Percentiles rank a stretch among this genome's conserved stretches.
Conservation (phyloP, 2,888 invertebrate genomes). For the Glaucopsyche alexis region DNA sequence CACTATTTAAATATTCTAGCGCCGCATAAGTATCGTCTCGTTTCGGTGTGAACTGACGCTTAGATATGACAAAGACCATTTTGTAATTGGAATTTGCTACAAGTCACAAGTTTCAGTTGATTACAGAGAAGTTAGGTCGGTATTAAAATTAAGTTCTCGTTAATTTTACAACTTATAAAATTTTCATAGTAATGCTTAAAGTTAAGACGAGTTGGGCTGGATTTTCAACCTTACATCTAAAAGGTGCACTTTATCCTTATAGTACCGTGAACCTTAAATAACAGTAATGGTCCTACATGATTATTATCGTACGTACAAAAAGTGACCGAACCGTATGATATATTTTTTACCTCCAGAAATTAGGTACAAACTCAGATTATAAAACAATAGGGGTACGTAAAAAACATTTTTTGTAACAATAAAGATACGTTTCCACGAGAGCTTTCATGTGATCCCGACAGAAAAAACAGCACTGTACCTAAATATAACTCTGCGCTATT, state of each 20-base stretch:
- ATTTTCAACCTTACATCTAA: constrained; percentile 42
- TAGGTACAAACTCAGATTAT: no score
- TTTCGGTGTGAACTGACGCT: no score
- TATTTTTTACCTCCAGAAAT: no score
- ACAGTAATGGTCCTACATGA: constrained; percentile 49
- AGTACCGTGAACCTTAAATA: constrained; percentile 44
- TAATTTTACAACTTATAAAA: background rate
- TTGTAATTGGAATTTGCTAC: background rate
- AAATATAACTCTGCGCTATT: no score
- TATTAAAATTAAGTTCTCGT: background rate
- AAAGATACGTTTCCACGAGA: no score
- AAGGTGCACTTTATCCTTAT: constrained; percentile 51
- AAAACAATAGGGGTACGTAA: no score
- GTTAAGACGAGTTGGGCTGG: constrained; percentile 27
- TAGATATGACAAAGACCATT: background rate
- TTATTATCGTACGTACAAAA: constrained; percentile 35
- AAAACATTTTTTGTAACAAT: no score
- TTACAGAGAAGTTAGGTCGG: background rate
- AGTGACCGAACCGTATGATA: constrained; percentile 3
- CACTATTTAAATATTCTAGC: no score
- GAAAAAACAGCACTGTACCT: no score
- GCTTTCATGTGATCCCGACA: no score
- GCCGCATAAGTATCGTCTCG: no score
- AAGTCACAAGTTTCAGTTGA: background rate
- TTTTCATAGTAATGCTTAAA: constrained; percentile 8